Conservation (phyloP, 64 coral and sea anemone genomes). For the Actinia equina region DNA sequence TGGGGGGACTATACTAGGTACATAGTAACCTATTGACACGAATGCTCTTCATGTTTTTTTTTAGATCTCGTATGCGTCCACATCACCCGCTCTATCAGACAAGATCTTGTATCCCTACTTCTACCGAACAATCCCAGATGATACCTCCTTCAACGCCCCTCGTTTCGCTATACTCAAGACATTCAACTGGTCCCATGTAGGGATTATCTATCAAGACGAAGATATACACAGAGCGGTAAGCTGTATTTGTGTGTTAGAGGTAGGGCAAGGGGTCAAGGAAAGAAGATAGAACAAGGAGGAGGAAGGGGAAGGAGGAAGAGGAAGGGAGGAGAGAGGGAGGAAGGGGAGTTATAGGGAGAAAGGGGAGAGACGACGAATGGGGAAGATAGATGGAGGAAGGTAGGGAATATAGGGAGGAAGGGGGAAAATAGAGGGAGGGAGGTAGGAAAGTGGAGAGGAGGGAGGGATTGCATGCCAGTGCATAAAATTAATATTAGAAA, state of each 20-base stretch:
- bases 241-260: neutral
- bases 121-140: conserved; percentile 82
- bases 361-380: no score
- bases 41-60: neutral
- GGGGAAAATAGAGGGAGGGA: neutral
- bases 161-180: conserved; percentile 61
- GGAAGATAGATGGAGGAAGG: no score
- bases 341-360: no score
- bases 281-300: no score
- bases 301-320: no score
- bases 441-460: neutral
- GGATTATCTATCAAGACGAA: conserved; percentile 64
- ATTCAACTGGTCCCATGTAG: conserved; percentile 78
- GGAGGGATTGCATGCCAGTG: no score
- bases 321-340: no score
- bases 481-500: no score
- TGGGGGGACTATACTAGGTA: no score
- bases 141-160: conserved; percentile 75
- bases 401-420: neutral
- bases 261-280: no score
- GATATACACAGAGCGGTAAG: conserved; percentile 78
- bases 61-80: conserved; percentile 82
- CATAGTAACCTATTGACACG: no score
- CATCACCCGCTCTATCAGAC: conserved; percentile 70
- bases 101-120: conserved; percentile 71